Conservation (phyloP, 2,797 vertebrate genomes). For the Cuniculus paca region DNA sequence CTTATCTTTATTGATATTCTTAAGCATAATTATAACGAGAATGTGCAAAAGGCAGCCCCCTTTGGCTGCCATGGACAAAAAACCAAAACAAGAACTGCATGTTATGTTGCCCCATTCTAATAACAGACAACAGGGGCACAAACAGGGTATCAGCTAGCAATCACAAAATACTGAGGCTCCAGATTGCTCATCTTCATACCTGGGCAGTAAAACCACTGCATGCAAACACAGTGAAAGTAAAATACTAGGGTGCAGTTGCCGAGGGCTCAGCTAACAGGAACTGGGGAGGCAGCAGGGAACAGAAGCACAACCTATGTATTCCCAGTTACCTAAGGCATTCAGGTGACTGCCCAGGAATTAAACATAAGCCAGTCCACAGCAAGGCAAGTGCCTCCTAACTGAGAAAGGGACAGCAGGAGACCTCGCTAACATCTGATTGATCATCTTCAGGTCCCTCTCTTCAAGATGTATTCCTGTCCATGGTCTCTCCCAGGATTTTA, state of each 20-base stretch:
- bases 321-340: neutral
- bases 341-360: slow-evolving; percentile 19
- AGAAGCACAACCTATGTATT: neutral
- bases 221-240: neutral
- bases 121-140: slow-evolving; percentile 58
- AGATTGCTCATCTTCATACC: slow-evolving; percentile 43
- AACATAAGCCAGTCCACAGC: slow-evolving; percentile 24
- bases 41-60: slow-evolving; percentile 32
- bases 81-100: neutral
- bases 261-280: neutral
- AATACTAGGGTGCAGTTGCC: neutral
- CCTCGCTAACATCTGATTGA: slow-evolving; percentile 53
- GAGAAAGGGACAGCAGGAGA: neutral
- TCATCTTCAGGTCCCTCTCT: neutral
- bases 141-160: slow-evolving; percentile 54
- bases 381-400: neutral
- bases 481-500: slow-evolving; percentile 56
- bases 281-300: neutral
- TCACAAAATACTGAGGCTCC: neutral
- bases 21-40: slow-evolving; percentile 20
- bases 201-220: neutral
- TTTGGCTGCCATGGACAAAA: slow-evolving; percentile 23
- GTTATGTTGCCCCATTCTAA: neutral
- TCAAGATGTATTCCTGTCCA: neutral
- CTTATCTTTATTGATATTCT: slow-evolving; percentile 54